Evolutionary conservation across 2,888 invertebrate species (phyloP).

Genomic region (Rhagonycha lutea): DNA sequence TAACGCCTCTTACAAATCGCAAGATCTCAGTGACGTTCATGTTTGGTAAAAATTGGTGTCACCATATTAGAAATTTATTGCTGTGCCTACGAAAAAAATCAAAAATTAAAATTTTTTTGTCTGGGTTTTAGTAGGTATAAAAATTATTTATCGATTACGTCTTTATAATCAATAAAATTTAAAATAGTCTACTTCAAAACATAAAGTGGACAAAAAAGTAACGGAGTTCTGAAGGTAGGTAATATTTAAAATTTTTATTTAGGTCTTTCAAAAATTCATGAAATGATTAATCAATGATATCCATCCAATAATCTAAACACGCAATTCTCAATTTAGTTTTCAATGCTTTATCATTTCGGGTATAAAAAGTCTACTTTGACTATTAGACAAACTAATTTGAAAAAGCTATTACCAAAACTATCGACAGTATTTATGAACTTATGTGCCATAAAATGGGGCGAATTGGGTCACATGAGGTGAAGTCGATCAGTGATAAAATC

Average conservation of each 20-base stretch:
- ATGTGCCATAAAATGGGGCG: too few species aligned
- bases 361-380: background rate
- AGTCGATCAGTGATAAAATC: too few species aligned
- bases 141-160: background rate
- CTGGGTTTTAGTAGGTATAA: background rate
- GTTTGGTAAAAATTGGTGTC: background rate
- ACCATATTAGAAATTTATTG: background rate
- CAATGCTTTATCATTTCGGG: background rate
- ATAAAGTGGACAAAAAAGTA: background rate
- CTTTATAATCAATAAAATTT: background rate
- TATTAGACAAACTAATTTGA: too few species aligned
- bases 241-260: too few species aligned
- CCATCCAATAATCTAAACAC: background rate
- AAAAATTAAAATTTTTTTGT: background rate
- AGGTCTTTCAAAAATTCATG: background rate
- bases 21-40: background rate
- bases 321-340: background rate
- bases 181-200: background rate
- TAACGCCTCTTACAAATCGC: conserved; percentile 4
- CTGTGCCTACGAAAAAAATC: background rate
- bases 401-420: too few species aligned
- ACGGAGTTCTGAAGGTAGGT: background rate
- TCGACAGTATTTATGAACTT: too few species aligned
- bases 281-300: background rate
- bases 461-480: too few species aligned